These are phyloP conservation scores for Halyomorpha halys DNA, from an alignment of 1,140 invertebrate genomes.

Conservation along the genomic window DNA sequence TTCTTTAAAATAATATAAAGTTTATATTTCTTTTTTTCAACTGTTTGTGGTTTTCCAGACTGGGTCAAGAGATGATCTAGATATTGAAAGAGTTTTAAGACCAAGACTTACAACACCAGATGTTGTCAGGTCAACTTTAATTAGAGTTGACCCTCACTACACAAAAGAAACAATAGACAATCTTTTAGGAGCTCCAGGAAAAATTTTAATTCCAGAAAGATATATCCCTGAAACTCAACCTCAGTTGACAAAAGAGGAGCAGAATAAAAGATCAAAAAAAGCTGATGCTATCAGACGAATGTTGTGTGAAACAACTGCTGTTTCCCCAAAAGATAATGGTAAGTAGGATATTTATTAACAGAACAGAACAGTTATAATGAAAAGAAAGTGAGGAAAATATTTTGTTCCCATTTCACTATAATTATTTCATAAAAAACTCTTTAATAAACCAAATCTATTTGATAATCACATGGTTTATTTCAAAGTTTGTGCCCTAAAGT, in stretches of 20 bases:
- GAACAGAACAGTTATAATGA: no score
- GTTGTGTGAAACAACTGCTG: conserved; percentile 54
- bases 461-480: no score
- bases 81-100: conserved; percentile 67
- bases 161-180: conserved; percentile 73
- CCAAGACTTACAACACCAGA: conserved; percentile 61
- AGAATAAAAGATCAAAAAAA: conserved; percentile 67
- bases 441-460: no score
- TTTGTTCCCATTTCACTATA: no score
- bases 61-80: conserved; percentile 62
- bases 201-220: conserved; percentile 81
- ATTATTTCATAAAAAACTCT: no score
- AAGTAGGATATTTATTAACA: conserved; percentile 11
- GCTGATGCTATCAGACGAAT: conserved; percentile 85
- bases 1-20: no score
- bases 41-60: conserved; percentile 37
- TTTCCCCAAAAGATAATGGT: conserved; percentile 30
- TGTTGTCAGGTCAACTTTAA: conserved; percentile 68
- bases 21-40: background rate
- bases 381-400: no score
- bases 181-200: conserved; percentile 72
- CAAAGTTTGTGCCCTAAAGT: no score
- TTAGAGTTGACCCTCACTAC: conserved; percentile 48
- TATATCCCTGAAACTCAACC: conserved; percentile 80
- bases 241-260: conserved; percentile 69